These are phyloP conservation scores for Polyommatus iphigenia DNA, from an alignment of 2,888 invertebrate genomes.

Conservation along the genomic window DNA sequence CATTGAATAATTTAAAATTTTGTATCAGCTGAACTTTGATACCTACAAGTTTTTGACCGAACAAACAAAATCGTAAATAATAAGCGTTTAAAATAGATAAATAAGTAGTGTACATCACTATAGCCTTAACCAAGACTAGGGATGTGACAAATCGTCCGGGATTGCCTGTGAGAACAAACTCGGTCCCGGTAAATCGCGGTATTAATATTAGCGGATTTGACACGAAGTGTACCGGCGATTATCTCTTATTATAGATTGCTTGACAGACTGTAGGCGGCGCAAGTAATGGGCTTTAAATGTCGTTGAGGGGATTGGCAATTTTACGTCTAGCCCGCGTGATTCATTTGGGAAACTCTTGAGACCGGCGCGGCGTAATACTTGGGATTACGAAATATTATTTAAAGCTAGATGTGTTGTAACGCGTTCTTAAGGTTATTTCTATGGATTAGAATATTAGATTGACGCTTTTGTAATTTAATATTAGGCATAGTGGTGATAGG, in stretches of 20 bases:
- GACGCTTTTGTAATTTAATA: not conserved
- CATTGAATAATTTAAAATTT: not conserved
- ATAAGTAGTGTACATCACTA: conserved; percentile 36
- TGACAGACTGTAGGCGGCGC: conserved; percentile 45
- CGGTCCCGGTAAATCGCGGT: conserved; percentile 60
- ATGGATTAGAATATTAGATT: not conserved
- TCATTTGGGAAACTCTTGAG: conserved; percentile 9
- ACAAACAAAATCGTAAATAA: not conserved
- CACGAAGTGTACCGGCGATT: conserved; percentile 57
- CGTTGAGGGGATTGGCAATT: conserved; percentile 21
- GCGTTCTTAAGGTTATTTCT: not conserved
- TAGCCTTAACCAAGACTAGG: conserved; percentile 30
- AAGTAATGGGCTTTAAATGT: conserved; percentile 44
- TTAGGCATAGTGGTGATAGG: too few species aligned
- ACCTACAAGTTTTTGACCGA: too few species aligned
- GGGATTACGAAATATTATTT: not conserved
- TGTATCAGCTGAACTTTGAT: not conserved
- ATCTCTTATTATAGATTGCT: conserved; percentile 62
- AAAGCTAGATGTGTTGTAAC: too few species aligned
- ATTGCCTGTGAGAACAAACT: conserved; percentile 65
- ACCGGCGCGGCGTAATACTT: not conserved
- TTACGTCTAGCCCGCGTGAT: conserved; percentile 22
- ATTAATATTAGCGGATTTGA: conserved; percentile 64
- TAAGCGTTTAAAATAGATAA: not conserved
- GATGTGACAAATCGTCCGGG: conserved; percentile 70